Percentiles rank a stretch among this genome's conserved stretches.
These are phyloP conservation scores for Diorhabda sublineata DNA, from an alignment of 1,140 invertebrate genomes.

Conservation along the genomic window DNA sequence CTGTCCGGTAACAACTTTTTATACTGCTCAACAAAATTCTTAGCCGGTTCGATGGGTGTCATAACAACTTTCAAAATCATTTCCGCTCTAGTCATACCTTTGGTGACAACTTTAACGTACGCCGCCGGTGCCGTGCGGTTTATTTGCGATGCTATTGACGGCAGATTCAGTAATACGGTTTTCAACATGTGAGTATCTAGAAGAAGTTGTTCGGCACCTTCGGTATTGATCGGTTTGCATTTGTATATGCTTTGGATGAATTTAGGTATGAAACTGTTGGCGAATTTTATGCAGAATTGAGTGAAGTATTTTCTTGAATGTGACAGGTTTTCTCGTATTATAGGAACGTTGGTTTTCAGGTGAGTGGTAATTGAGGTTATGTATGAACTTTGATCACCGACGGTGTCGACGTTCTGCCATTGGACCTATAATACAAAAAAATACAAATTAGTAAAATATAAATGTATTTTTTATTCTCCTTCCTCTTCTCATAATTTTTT, in stretches of 20 bases:
- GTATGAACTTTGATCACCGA: conserved; percentile 96
- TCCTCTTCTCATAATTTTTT: no score
- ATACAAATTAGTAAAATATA: no score
- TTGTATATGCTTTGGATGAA: conserved; percentile 91
- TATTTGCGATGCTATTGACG: conserved; percentile 85
- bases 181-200: conserved; percentile 97
- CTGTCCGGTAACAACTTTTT: conserved; percentile 86
- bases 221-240: conserved; percentile 88
- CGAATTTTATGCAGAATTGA: conserved; percentile 95
- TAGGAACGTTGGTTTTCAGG: conserved; percentile 83
- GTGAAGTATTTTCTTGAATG: conserved; percentile 97
- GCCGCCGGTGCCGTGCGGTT: conserved; percentile 82
- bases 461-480: no score
- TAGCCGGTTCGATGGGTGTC: conserved; percentile 83
- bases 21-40: conserved; percentile 88
- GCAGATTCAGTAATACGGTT: conserved; percentile 91
- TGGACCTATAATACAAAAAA: conserved; percentile 59
- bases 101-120: conserved; percentile 84
- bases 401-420: conserved; percentile 88
- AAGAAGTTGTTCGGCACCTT: conserved; percentile 94
- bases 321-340: conserved; percentile 87
- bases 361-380: conserved; percentile 86
- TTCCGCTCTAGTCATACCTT: conserved; percentile 95
- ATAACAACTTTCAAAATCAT: conserved; percentile 98
- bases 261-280: conserved; percentile 92